phyloP scores from a whole-genome alignment of 2,888 invertebrate species.

The Mythimna pallens region DNA sequence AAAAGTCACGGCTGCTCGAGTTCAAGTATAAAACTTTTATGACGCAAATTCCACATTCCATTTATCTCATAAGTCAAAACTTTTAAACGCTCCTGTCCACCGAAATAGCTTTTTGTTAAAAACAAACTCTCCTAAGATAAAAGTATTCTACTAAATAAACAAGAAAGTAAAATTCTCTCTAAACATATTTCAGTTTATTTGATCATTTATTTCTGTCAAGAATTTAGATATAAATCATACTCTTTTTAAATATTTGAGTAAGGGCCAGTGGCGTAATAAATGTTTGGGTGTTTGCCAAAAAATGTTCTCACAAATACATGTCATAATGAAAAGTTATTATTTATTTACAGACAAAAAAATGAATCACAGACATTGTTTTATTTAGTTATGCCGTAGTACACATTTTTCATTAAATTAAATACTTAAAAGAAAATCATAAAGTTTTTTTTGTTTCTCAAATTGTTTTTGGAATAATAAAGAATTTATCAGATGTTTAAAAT shows the following conservation, averaged over 20 bases:
- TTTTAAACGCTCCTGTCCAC: conserved; percentile 28
- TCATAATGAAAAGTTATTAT: conserved; percentile 25
- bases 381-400: conserved; percentile 1
- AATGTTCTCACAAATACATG: conserved; percentile 11
- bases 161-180: conserved; percentile 27
- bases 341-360: conserved; percentile 5
- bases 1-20: neutral
- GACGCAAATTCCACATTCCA: conserved; percentile 23
- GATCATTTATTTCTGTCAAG: conserved; percentile 34
- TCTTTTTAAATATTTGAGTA: conserved; percentile 33
- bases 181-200: conserved; percentile 21
- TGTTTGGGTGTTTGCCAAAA: conserved; percentile 49
- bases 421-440: neutral
- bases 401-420: conserved; percentile 13
- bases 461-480: conserved; percentile 31
- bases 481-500: conserved; percentile 30
- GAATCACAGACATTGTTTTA: neutral
- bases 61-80: conserved; percentile 38
- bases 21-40: conserved; percentile 18
- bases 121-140: conserved; percentile 46
- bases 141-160: conserved; percentile 37
- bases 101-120: conserved; percentile 38
- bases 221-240: conserved; percentile 41
- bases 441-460: conserved; percentile 5
- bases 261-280: conserved; percentile 16